Evolutionary conservation across 2,888 invertebrate species (phyloP), one percentile per base, ranked within the genome.

Genomic region (Oligia fasciuncula): DNA sequence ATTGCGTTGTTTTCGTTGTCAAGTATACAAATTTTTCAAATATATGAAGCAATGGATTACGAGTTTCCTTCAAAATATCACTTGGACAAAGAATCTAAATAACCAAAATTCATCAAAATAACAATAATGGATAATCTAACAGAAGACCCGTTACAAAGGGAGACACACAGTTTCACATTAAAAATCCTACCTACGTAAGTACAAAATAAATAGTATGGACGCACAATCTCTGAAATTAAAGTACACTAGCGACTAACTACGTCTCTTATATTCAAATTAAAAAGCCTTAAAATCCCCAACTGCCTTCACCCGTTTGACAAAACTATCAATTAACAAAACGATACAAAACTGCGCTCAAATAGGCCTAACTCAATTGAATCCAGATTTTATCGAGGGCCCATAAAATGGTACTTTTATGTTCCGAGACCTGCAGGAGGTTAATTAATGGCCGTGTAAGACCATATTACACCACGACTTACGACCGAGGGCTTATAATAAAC

Each of bases 361-460:
- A 91, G 91, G 91, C 90, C 90, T 92, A 91, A 89, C 90, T 88
- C 87, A 87, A 89, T 89, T 84, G 82, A 63, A 66, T 71, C 67
- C 86, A 80, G 94, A 95, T 95, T 88, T 91, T 94, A 95, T 95
- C 95, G 80, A 74, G 57, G 65, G 74, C 73, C 86, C 92, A 92
- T 95, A 95, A 95, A 95, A 93, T 90, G 90, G 91, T 93, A 91
- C 92, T 91, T 94, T 94, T 93, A 94, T 90, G 91, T 90, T 84
- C 89, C 77, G 80, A 89, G 83, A 86, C 90, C 93, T 83, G 90
- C 92, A 90, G 94, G 95, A 91, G 93, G 91, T 88, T 95, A 96
- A 96, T 96, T 96, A 96, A 96, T 96, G 94, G 89, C 90, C 93
- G 84, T 93, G 93, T 93, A 91, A 73, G 91, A 85, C 90, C 93